Conservation (phyloP, 2,888 invertebrate genomes). For the Frankliniella intonsa region DNA sequence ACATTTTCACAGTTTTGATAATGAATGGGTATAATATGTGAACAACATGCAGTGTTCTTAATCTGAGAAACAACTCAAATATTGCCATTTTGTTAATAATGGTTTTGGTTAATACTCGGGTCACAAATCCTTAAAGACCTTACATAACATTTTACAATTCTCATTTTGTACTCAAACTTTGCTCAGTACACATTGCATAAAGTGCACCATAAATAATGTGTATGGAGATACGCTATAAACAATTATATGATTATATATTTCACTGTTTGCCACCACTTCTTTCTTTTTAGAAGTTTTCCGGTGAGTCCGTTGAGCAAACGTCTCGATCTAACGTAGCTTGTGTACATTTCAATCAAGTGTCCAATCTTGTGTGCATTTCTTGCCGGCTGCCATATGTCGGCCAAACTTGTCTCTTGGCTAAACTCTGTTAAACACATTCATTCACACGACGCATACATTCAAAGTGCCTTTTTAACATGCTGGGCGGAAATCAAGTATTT, state of each 20-base stretch:
- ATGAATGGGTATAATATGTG: neutral
- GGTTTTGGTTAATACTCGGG: neutral
- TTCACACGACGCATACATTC: constrained; percentile 20
- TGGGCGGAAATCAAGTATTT: constrained; percentile 14
- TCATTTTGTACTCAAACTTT: constrained; percentile 16
- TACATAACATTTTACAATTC: neutral
- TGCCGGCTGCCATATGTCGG: constrained; percentile 11
- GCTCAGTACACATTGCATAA: constrained; percentile 3
- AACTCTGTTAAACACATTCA: constrained; percentile 4
- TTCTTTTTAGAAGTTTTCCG: neutral
- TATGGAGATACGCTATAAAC: neutral
- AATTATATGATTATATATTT: neutral
- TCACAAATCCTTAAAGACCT: neutral
- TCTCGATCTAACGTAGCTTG: neutral
- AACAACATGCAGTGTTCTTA: neutral
- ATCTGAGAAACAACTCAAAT: too few species aligned
- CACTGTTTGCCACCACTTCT: neutral
- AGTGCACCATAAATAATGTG: neutral
- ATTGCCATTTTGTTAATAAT: neutral
- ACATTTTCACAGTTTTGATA: neutral
- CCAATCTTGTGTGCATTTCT: constrained; percentile 20
- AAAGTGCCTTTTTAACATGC: constrained; percentile 12
- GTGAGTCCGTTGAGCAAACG: neutral
- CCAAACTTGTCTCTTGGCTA: constrained; percentile 1
- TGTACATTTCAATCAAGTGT: constrained; percentile 4